Conservation (phyloP, 2,113 vertebrate species). For the Heterotis niloticus region DNA sequence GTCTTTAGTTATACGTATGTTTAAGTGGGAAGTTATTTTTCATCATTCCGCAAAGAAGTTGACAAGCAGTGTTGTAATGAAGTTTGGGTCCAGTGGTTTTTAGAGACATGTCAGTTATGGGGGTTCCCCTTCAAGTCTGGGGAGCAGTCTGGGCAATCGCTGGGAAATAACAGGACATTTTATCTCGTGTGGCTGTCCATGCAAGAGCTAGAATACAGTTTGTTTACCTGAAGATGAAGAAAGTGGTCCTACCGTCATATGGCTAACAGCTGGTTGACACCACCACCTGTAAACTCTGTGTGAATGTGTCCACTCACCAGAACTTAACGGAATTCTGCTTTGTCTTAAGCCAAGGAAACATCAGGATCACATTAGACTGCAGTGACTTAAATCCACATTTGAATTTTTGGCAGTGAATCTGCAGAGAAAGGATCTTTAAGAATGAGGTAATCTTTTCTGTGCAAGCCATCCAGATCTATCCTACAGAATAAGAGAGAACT, state of each 20-base stretch:
- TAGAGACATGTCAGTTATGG: neutral
- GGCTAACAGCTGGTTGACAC: neutral
- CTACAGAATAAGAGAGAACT: neutral
- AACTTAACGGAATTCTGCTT: neutral
- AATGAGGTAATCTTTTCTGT: neutral
- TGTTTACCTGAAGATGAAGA: neutral
- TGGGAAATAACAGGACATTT: too few species aligned
- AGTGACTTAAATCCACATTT: constrained; percentile 13
- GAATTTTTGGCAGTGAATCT: neutral
- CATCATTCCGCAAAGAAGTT: neutral
- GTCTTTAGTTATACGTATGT: too few species aligned
- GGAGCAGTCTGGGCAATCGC: too few species aligned
- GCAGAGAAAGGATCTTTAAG: neutral
- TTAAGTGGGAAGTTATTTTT: neutral
- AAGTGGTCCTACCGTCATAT: neutral
- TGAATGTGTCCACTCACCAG: neutral
- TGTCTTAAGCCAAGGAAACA: neutral
- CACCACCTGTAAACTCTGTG: neutral
- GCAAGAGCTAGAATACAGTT: too few species aligned
- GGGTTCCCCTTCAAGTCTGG: too few species aligned
- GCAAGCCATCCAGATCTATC: neutral
- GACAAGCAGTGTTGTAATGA: neutral
- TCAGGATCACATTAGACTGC: constrained; percentile 13
- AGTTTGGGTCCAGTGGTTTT: too few species aligned
- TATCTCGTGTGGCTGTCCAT: too few species aligned